Evolutionary conservation across 2,113 vertebrate genomes (phyloP), one percentile per base, ranked within the genome.

Genomic region (Danionella cerebrum): DNA sequence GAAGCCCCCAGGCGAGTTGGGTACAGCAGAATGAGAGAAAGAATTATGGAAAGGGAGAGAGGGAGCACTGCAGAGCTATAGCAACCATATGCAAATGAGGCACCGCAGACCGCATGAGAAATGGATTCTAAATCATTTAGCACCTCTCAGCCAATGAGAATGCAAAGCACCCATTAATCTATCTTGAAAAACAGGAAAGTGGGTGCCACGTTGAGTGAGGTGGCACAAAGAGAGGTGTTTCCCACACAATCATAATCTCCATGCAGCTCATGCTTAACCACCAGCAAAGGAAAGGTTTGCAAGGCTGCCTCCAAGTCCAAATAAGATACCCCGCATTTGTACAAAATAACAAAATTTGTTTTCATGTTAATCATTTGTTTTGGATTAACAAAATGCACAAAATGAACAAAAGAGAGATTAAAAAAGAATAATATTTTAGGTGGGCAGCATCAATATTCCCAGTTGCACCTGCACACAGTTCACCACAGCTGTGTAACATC

Each of bases 1-100:
- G 24, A 62, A 39, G 42, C 67, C 67, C 63, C 38, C 11, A 55
- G 65, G 55, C 42, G 47, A 39, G 25, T 67, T 52, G 45, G 44
- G 69, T 48, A 38, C 54, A 48, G 65, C 25, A 50, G 55, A 29
- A 39, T 31, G 58, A 51, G 21, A 52, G 25, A 53, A 44, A 63
- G 47, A 58, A 18, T 65, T 44, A 41, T 25, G 42, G 25, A 45
- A n/a, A 31, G 33, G 54, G 60, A 65, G 19, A 24, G 57, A 52
- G 45, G 39, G 39, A 54, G 21, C 39, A 42, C 65, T 57, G 72
- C 52, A 73, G 67, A 71, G 69, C 71, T 67, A 70, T 74, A 62
- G 72, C 75, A 76, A 77, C 69, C 45, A 12, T 75, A 79, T 77
- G 75, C 71, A 77, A 82, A 78, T 77, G 48, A 60, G 58, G 52